Base-by-base conservation (phyloP, 2,113 vertebrate genomes). In the Chrysemys picta region DNA sequence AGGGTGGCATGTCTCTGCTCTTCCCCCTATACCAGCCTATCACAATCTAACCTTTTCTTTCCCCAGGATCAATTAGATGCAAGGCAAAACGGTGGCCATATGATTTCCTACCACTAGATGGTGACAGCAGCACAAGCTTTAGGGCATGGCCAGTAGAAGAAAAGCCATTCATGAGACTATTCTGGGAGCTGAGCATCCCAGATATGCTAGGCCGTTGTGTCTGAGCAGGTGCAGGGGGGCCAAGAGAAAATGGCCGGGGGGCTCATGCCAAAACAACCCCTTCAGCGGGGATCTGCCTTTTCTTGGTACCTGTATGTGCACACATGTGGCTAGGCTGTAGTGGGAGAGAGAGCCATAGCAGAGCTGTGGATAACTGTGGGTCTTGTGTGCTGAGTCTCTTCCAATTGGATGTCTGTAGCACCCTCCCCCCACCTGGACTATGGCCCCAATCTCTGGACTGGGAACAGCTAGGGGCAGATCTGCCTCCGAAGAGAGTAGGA, bases 121-220 rank as follows among this genome's bases (percentile, higher is more conserved):
- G 45, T 54, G 85, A 88, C 52, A 80, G 65, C 25, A 2, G 0
- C 1, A 21, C 2, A 0, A 35, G 13, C 47, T 8, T 62, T 76
- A 72, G 27, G 27, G 0, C 2, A 1, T 12, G 29, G 2, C 17
- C 49, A 53, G 56, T 42, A 49, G 29, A 22, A 52, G 24, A 7
- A 62, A 13, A 31, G n/a, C 2, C 94, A 11, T 16, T n/a, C 45
- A 54, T 53, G 19, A 62, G n/a, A 76, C 16, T 10, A 47, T 17
- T 5, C 1, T 5, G 50, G 57, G 21, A 87, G 5, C 2, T 7
- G 4, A n/a, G 49, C 13, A 14, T 10, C 11, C 80, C 80, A 31
- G 54, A 24, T 5, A 8, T 10, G 35, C 21, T 0, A 1, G 4
- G 50, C 5, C 59, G 52, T 93, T 91, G 57, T 42, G 31, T 59